Percentiles rank a stretch among this genome's conserved stretches.
Evolutionary conservation across 2,113 vertebrate genomes (phyloP).

Genomic region (Glaucomys volans): DNA sequence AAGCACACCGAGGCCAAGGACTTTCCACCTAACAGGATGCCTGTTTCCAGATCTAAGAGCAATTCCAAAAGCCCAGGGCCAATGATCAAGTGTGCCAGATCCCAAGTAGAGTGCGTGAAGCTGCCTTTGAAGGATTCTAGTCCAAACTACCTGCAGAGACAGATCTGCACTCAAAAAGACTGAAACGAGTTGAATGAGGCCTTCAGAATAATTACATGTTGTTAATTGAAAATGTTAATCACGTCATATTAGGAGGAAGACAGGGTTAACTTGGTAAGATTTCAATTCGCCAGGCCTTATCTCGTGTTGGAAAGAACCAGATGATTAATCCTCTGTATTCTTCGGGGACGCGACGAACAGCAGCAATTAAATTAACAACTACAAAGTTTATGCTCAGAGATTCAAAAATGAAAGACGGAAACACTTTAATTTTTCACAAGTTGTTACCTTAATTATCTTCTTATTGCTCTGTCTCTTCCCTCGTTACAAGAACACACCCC

Average conservation of each 20-base stretch:
- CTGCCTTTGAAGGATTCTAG: background rate
- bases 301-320: slow-evolving; percentile 92
- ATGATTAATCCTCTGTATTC: slow-evolving; percentile 96
- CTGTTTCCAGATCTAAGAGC: background rate
- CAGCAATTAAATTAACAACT: slow-evolving; percentile 95
- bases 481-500: slow-evolving; percentile 91
- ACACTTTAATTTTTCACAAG: slow-evolving; percentile 93
- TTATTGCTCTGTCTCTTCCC: slow-evolving; percentile 90
- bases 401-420: slow-evolving; percentile 93
- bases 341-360: slow-evolving; percentile 90
- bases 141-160: slow-evolving; percentile 81
- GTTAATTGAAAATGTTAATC: slow-evolving; percentile 95
- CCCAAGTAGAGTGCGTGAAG: background rate
- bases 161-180: slow-evolving; percentile 77
- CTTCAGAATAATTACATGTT: slow-evolving; percentile 88
- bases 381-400: slow-evolving; percentile 93
- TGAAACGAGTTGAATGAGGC: slow-evolving; percentile 78
- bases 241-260: slow-evolving; percentile 91
- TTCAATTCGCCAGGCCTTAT: slow-evolving; percentile 93
- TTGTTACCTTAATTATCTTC: slow-evolving; percentile 95
- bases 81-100: background rate
- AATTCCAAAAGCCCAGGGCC: background rate
- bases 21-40: background rate
- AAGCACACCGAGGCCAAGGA: background rate
- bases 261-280: slow-evolving; percentile 93